phyloP scores from a whole-genome alignment of 2,888 invertebrate genomes.

The Chironomus riparius region DNA sequence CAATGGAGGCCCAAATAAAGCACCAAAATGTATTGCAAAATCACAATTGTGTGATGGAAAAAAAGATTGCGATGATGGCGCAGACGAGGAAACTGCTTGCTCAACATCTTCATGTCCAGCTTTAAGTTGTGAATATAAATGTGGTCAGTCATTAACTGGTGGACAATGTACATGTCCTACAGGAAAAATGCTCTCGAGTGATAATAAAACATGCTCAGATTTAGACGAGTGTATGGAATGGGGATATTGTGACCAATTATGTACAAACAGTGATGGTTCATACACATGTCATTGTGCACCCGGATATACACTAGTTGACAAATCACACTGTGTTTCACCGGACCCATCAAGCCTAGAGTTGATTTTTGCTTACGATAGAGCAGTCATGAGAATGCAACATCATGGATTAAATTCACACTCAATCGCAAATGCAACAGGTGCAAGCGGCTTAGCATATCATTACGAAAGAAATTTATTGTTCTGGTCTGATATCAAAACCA shows the following conservation, averaged over 20 bases:
- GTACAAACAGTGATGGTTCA: slow-evolving; percentile 77
- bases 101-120: slow-evolving; percentile 74
- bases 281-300: slow-evolving; percentile 76
- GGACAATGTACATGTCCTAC: slow-evolving; percentile 84
- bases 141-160: slow-evolving; percentile 80
- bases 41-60: slow-evolving; percentile 85
- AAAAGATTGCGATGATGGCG: slow-evolving; percentile 81
- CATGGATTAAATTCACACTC: slow-evolving; percentile 54
- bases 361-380: slow-evolving; percentile 61
- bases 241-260: slow-evolving; percentile 93
- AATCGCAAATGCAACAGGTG: slow-evolving; percentile 73
- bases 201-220: slow-evolving; percentile 82
- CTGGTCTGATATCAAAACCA: slow-evolving; percentile 84
- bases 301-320: slow-evolving; percentile 59
- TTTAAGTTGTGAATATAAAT: slow-evolving; percentile 82
- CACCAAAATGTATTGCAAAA: slow-evolving; percentile 79
- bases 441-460: slow-evolving; percentile 79
- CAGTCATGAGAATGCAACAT: slow-evolving; percentile 60
- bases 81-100: slow-evolving; percentile 81
- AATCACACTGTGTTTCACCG: slow-evolving; percentile 54
- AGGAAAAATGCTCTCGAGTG: slow-evolving; percentile 72
- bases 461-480: slow-evolving; percentile 66
- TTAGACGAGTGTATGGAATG: slow-evolving; percentile 85
- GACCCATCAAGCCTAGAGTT: slow-evolving; percentile 52
- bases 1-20: slow-evolving; percentile 58